phyloP scores from a whole-genome alignment of 2,113 vertebrate genomes.

The Sisor rabdophorus region DNA sequence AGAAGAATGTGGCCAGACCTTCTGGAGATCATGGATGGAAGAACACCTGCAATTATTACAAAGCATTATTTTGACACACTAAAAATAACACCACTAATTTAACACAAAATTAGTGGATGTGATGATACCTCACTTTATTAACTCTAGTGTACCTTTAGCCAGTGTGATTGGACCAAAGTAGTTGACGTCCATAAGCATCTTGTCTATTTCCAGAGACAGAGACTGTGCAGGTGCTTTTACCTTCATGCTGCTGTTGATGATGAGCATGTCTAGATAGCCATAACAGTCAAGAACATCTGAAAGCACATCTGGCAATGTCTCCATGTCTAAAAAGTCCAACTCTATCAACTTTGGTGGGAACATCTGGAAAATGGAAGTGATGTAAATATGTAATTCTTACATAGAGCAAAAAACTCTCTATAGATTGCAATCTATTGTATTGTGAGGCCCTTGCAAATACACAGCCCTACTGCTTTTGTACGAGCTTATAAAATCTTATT shows the following conservation, averaged over 20 bases:
- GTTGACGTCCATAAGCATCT: conserved; percentile 90
- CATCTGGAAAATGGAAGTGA: conserved; percentile 65
- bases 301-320: conserved; percentile 74
- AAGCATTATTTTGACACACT: neutral
- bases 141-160: conserved; percentile 78
- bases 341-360: conserved; percentile 86
- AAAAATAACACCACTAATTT: neutral
- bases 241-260: conserved; percentile 89
- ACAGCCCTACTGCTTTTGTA: neutral
- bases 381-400: too few relatives aligned
- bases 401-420: too few relatives aligned
- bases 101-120: neutral
- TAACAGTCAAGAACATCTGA: conserved; percentile 86
- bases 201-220: conserved; percentile 85
- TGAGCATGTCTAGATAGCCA: conserved; percentile 86
- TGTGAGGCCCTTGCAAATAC: too few relatives aligned
- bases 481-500: neutral
- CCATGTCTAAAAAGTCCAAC: conserved; percentile 83
- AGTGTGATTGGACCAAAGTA: conserved; percentile 91
- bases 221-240: conserved; percentile 83
- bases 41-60: conserved; percentile 70
- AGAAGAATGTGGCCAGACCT: conserved; percentile 85
- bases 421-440: too few relatives aligned
- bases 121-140: neutral
- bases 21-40: conserved; percentile 88